Evolutionary conservation across 2,888 invertebrate genomes (phyloP).

Genomic region (Ichneumoninae sp.): DNA sequence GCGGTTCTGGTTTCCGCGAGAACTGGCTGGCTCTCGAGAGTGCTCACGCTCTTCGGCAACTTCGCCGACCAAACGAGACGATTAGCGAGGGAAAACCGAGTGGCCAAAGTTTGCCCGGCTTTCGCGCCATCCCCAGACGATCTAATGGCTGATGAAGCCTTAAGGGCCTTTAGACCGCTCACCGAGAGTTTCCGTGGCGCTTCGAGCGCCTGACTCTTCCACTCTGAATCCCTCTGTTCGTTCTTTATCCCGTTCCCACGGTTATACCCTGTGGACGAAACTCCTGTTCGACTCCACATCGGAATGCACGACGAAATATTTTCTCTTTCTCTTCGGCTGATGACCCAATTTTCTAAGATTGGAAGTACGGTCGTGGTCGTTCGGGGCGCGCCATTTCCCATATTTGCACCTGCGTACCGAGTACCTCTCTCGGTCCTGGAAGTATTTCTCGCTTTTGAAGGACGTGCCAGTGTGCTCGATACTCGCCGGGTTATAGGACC

Average conservation of each 20-base stretch:
- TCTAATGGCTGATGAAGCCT: constrained; percentile 58
- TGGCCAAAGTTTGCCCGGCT: constrained; percentile 61
- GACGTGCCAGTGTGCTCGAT: constrained; percentile 39
- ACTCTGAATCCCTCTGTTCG: not conserved
- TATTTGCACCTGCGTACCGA: constrained; percentile 33
- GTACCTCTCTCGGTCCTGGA: constrained; percentile 22
- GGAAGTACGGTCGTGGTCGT: constrained; percentile 20
- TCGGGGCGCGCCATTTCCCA: not conserved
- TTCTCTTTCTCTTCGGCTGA: not conserved
- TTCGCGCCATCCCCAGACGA: constrained; percentile 42
- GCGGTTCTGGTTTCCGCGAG: constrained; percentile 39
- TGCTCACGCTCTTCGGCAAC: constrained; percentile 51
- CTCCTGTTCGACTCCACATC: not conserved
- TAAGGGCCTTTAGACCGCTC: constrained; percentile 22
- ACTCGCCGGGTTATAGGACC: constrained; percentile 45
- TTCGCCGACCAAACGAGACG: constrained; percentile 62
- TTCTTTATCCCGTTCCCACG: not conserved
- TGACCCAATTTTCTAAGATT: not conserved
- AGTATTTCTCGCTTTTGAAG: constrained; percentile 49
- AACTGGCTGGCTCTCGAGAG: constrained; percentile 50
- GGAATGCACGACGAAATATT: constrained; percentile 2
- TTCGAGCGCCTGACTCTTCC: constrained; percentile 36
- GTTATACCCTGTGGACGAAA: not conserved
- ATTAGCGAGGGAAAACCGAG: constrained; percentile 62
- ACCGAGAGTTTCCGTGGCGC: constrained; percentile 32